Percentiles rank a stretch among this genome's conserved stretches.
Conservation (phyloP, 2,797 vertebrate genomes). For the Malacoraja senta region DNA sequence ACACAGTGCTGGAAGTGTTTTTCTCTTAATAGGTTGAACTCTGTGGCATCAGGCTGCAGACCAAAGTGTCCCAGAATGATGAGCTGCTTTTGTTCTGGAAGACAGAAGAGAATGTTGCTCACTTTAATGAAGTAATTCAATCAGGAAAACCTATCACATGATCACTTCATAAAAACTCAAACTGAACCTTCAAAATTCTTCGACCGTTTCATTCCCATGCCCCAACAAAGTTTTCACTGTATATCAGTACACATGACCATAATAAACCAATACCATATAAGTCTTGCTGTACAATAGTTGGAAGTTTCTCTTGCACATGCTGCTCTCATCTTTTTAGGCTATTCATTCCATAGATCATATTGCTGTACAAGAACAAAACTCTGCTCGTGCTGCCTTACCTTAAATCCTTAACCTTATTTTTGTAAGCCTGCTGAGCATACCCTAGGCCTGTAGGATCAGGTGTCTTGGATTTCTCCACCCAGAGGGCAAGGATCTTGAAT, state of each 20-base stretch:
- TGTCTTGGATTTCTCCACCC: not conserved
- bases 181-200: not conserved
- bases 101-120: not conserved
- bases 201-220: not conserved
- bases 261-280: no score
- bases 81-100: slow-evolving; percentile 34
- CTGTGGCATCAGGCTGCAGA: slow-evolving; percentile 25
- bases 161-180: not conserved
- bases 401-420: not conserved
- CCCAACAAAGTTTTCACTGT: no score
- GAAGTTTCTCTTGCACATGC: not conserved
- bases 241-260: no score
- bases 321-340: not conserved
- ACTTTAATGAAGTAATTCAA: not conserved
- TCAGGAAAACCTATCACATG: not conserved
- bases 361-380: not conserved
- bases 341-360: not conserved
- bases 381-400: not conserved
- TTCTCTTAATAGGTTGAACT: slow-evolving; percentile 23
- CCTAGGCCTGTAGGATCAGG: not conserved
- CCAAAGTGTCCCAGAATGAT: slow-evolving; percentile 37
- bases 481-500: no score
- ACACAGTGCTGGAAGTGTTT: slow-evolving; percentile 22
- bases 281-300: no score
- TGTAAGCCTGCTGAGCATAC: not conserved